Percentiles rank a stretch among this genome's conserved stretches.
Conservation (phyloP, 1,140 invertebrate genomes). For the Drosophila nasuta region DNA sequence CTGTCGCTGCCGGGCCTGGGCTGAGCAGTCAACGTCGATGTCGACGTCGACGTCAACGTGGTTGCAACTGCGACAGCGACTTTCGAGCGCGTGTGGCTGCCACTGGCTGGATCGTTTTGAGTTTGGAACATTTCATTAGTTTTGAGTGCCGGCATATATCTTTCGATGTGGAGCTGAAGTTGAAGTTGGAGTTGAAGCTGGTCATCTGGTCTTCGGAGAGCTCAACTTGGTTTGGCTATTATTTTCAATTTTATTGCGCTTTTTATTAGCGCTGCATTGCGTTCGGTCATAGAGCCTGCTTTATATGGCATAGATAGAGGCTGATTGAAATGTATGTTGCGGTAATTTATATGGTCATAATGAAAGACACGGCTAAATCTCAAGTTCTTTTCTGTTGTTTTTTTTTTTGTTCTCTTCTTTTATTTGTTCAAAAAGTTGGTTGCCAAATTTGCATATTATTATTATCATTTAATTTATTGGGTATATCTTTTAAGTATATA, state of each 20-base stretch:
- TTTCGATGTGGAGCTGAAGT: slow-evolving; percentile 49
- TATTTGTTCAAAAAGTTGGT: slow-evolving; percentile 78
- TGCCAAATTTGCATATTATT: slow-evolving; percentile 70
- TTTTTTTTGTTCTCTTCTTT: slow-evolving; percentile 48
- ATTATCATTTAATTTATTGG: slow-evolving; percentile 44
- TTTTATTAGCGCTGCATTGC: slow-evolving; percentile 78
- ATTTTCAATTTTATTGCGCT: slow-evolving; percentile 82
- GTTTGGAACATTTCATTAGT: slow-evolving; percentile 82
- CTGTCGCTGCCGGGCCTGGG: slow-evolving; percentile 41
- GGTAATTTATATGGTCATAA: slow-evolving; percentile 73
- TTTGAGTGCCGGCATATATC: slow-evolving; percentile 82
- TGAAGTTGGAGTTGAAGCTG: slow-evolving; percentile 21
- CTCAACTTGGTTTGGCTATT: slow-evolving; percentile 67
- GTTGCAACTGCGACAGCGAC: slow-evolving; percentile 14
- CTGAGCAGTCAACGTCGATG: slow-evolving; percentile 16
- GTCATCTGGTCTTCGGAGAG: slow-evolving; percentile 24
- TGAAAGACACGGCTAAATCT: slow-evolving; percentile 45
- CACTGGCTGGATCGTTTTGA: slow-evolving; percentile 67
- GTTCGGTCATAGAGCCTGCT: slow-evolving; percentile 47
- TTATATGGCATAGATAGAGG: slow-evolving; percentile 66
- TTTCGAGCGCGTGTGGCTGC: slow-evolving; percentile 68
- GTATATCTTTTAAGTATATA: slow-evolving; percentile 46
- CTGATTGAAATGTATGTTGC: slow-evolving; percentile 75
- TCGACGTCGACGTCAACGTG: neutral
- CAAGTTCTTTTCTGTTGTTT: slow-evolving; percentile 7